Evolutionary conservation across 1,140 invertebrate genomes (phyloP), one percentile per base, ranked within the genome.

Genomic region (Ylistrum balloti): DNA sequence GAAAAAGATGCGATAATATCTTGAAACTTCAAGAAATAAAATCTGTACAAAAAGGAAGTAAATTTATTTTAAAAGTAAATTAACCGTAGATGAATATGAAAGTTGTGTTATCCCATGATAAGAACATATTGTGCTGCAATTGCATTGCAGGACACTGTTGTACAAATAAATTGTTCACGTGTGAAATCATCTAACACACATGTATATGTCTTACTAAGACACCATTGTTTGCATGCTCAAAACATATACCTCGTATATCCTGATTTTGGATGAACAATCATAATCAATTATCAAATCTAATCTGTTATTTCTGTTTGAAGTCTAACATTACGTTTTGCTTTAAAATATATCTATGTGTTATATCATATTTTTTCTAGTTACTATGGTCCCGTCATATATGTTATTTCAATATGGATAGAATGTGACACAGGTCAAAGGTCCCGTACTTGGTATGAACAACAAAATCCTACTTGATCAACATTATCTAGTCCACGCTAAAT

Each of bases 251-350:
- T 74, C 56, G 56, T 74, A 28, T 74, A 74, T 74, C 56, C 56
- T 74, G 22, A 28, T 74, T 74, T 74, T 74, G 56, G 56, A 74
- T 74, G 41, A 74, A 74, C n/a, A 28, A 17, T 74, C 56, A 74
- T 74, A 74, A 74, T 74, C 56, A 74, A 74, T 28, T 74, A 48
- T 48, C 22, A 22, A 74, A 74, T 74, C 56, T 74, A 74, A 74
- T 74, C 5, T 74, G 56, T 74, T 28, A n/a, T 74, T 74, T 74
- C 56, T 74, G 56, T 74, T 74, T 74, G 56, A 28, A 74, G 56
- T 74, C 56, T 74, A 74, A 74, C 56, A 74, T 74, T 28, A 74
- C n/a, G 56, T 74, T 74, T 74, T 74, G 56, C 56, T 74, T 74
- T 74, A n/a, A 74, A 28, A 74, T 74, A 74, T 74, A 74, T 17